These are phyloP conservation scores for Tillus elongatus DNA, from an alignment of 2,888 invertebrate genomes.

Conservation along the genomic window DNA sequence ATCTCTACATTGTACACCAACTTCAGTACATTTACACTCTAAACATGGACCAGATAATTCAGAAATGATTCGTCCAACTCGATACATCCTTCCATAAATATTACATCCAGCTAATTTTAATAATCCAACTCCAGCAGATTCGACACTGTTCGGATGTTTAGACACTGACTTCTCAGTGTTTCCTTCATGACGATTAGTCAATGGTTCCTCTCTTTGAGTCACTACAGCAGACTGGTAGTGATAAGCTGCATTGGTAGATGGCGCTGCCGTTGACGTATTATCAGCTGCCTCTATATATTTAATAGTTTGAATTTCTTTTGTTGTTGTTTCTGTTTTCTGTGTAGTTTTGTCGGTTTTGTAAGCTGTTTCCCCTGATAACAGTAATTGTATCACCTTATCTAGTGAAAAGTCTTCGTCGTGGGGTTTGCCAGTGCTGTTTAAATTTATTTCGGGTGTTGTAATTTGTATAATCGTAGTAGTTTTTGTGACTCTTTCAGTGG, in stretches of 20 bases:
- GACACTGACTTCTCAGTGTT: too few relatives aligned
- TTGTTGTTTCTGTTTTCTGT: conserved; percentile 17
- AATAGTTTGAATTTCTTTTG: conserved; percentile 13
- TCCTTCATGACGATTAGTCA: too few relatives aligned
- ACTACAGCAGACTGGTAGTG: conserved; percentile 2
- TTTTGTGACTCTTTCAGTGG: conserved; percentile 20
- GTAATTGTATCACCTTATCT: too few relatives aligned
- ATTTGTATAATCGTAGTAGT: conserved; percentile 20
- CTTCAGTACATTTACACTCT: conserved; percentile 78
- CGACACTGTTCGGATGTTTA: not conserved
- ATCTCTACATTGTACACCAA: conserved; percentile 74
- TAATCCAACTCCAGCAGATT: conserved; percentile 45
- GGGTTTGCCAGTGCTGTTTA: conserved; percentile 13
- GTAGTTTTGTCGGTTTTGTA: conserved; percentile 14
- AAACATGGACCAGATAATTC: conserved; percentile 75
- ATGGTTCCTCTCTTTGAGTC: not conserved
- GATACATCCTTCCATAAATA: conserved; percentile 82
- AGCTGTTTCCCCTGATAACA: too few relatives aligned
- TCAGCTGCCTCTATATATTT: conserved; percentile 8
- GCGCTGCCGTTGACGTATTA: conserved; percentile 9
- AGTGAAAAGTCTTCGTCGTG: too few relatives aligned
- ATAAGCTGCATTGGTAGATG: conserved; percentile 12
- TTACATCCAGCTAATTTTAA: conserved; percentile 80
- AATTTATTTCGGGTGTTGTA: conserved; percentile 17
- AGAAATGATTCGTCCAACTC: conserved; percentile 70